phyloP scores from a whole-genome alignment of 2,888 invertebrate genomes.

The Ligdia adustata region DNA sequence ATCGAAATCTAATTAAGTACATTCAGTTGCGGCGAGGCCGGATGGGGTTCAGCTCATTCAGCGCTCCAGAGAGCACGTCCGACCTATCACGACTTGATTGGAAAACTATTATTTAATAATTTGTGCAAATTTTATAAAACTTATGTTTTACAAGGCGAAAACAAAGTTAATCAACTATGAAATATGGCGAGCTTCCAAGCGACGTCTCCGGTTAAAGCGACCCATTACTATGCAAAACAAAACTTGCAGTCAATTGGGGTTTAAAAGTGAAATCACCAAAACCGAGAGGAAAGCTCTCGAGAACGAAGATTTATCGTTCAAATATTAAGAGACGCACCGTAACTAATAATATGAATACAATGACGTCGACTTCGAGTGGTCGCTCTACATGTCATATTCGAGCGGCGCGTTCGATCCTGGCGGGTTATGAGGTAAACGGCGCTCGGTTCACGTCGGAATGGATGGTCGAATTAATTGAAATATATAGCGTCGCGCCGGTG shows the following conservation, averaged over 20 bases:
- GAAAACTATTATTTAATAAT: conserved; percentile 42
- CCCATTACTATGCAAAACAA: conserved; percentile 70
- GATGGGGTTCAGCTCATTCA: conserved; percentile 74
- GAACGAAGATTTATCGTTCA: conserved; percentile 53
- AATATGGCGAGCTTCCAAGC: conserved; percentile 24
- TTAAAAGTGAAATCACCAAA: conserved; percentile 58
- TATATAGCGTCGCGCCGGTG: conserved; percentile 75
- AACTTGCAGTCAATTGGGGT: conserved; percentile 64
- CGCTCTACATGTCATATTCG: conserved; percentile 41
- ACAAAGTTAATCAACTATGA: conserved; percentile 5
- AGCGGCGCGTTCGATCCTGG: conserved; percentile 30
- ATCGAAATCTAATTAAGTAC: conserved; percentile 81
- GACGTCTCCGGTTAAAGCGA: conserved; percentile 46
- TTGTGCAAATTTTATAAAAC: conserved; percentile 40
- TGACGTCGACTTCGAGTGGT: background rate
- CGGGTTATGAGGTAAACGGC: conserved; percentile 67
- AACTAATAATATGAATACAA: conserved; percentile 5
- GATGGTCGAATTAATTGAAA: conserved; percentile 81
- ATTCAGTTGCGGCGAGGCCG: conserved; percentile 72
- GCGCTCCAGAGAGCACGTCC: conserved; percentile 62
- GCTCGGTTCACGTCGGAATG: conserved; percentile 66
- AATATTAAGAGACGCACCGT: conserved; percentile 44
- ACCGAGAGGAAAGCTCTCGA: conserved; percentile 49
- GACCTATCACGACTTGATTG: conserved; percentile 36
- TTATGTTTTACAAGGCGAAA: background rate